Base-by-base conservation (phyloP, 2,797 vertebrate genomes). In the Peromyscus aztecus region DNA sequence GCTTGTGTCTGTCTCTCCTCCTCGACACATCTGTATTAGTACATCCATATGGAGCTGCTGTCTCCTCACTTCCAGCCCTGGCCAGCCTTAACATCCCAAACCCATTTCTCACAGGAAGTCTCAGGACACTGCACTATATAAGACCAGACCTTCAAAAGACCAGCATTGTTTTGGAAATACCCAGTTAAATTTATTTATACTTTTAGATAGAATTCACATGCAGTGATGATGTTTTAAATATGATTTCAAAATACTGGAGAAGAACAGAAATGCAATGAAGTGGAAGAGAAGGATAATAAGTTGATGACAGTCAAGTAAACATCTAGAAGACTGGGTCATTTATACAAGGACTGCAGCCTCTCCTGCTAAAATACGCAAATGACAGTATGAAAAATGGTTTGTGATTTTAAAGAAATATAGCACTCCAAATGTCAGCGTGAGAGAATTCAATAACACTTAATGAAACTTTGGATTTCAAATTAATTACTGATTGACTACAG, bases 241-340 rank as follows among this genome's bases (percentile, higher is more conserved):
- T 69, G 92, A 97, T 95, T 98, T 96, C 82, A 86, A 97, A 97
- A 97, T 81, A 83, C 92, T 91, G 61, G 77, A 96, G 78, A 83
- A 89, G 81, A 80, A 88, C 80, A 95, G 84, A 90, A 85, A 84
- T 89, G 96, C 94, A 86, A 95, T 94, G 95, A 97, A 94, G 97
- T 97, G 37, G 82, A 95, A 97, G 94, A 83, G 55, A 93, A 91
- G 91, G 95, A 95, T 94, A 97, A 94, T 95, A 92, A 96, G 95
- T 98, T 96, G 97, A 97, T 96, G 97, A 97, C 89, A 96, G 78
- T 91, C 92, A 73, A 92, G 96, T 97, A 97, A 98, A 97, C 94
- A 97, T 85, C 94, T 94, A 95, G 97, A 96, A 96, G 97, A 97
- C 96, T 97, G 95, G 97, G 97, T 97, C 97, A 98, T 97, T 97